These are phyloP conservation scores for Drosophila nikananu DNA, from an alignment of 1,140 invertebrate species.

Conservation along the genomic window DNA sequence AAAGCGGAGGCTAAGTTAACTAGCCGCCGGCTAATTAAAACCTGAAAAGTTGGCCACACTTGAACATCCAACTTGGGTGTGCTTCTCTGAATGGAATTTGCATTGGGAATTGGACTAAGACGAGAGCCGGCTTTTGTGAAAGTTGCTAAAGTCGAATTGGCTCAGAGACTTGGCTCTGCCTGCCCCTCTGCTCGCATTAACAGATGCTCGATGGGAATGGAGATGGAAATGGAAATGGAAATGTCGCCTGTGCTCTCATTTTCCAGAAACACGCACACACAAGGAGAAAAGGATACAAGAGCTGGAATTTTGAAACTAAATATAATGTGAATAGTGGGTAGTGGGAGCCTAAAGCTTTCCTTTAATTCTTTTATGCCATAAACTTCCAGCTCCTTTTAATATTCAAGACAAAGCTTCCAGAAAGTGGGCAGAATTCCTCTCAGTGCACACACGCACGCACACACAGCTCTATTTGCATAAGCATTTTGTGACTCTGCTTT, in stretches of 20 bases:
- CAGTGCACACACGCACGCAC: conserved; percentile 1
- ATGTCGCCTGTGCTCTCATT: conserved; percentile 61
- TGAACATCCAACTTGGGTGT: conserved; percentile 54
- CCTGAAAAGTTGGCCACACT: conserved; percentile 76
- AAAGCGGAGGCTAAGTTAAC: conserved; percentile 72
- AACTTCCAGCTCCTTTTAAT: background rate
- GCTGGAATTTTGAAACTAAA: background rate
- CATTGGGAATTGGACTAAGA: conserved; percentile 77
- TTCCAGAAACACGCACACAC: conserved; percentile 37
- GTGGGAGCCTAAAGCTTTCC: background rate
- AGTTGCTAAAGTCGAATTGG: conserved; percentile 68
- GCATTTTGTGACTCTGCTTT: conserved; percentile 41
- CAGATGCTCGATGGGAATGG: conserved; percentile 69
- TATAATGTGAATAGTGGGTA: background rate
- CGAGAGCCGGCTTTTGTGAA: conserved; percentile 67
- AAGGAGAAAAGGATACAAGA: conserved; percentile 2
- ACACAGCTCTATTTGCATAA: conserved; percentile 46
- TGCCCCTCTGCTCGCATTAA: conserved; percentile 51
- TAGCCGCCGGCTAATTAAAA: conserved; percentile 79
- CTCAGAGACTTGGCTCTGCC: conserved; percentile 30
- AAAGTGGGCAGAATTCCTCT: background rate
- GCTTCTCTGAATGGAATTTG: conserved; percentile 64
- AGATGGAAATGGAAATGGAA: conserved; percentile 48
- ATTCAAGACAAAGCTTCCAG: rapidly evolving
- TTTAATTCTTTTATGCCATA: background rate